These are phyloP conservation scores for Melangyna quadrimaculata DNA, from an alignment of 2,888 invertebrate genomes.

Conservation along the genomic window DNA sequence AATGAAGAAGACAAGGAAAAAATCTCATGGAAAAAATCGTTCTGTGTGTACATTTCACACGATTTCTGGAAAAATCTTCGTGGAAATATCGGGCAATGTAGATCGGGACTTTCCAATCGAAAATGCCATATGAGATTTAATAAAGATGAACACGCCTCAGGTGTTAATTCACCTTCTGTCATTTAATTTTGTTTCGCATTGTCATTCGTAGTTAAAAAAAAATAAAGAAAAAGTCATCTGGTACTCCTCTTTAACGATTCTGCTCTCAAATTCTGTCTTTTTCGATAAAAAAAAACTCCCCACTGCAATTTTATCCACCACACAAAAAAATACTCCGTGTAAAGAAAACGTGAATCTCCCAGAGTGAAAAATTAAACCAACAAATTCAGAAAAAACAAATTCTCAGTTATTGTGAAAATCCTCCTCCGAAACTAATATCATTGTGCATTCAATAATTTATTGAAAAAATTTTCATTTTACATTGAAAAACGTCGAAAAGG, in stretches of 20 bases:
- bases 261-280: background rate
- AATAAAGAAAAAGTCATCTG: slow-evolving; percentile 25
- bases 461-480: background rate
- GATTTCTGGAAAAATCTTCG: no score
- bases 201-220: background rate
- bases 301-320: slow-evolving; percentile 54
- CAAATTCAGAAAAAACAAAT: slow-evolving; percentile 11
- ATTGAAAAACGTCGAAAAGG: slow-evolving; percentile 6
- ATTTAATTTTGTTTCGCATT: background rate
- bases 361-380: slow-evolving; percentile 42
- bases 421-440: background rate
- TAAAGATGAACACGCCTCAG: background rate
- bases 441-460: background rate
- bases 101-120: no score
- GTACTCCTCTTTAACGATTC: slow-evolving; percentile 30
- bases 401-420: slow-evolving; percentile 34
- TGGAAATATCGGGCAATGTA: no score
- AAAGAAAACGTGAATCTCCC: slow-evolving; percentile 60
- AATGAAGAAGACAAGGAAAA: no score
- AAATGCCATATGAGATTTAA: background rate
- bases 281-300: slow-evolving; percentile 43
- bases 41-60: no score
- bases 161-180: background rate
- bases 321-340: slow-evolving; percentile 49
- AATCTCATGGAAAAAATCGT: no score